These are phyloP conservation scores for Brachyalestes nurse DNA, from an alignment of 2,797 vertebrate genomes.

Conservation along the genomic window DNA sequence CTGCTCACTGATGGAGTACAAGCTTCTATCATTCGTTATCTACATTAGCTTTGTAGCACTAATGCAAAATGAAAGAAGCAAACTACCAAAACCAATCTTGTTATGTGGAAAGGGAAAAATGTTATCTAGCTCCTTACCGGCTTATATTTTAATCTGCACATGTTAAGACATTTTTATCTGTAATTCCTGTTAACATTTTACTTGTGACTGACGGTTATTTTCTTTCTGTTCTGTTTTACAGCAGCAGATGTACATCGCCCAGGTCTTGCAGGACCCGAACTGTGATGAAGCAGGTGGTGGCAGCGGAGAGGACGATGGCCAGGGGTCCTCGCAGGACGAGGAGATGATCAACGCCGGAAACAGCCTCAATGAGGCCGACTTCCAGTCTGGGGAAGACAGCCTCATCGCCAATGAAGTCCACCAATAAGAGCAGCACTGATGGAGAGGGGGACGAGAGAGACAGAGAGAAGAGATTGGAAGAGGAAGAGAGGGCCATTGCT, in stretches of 20 bases:
- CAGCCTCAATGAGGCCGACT: conserved; percentile 93
- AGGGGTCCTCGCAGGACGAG: conserved; percentile 89
- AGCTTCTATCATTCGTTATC: no score
- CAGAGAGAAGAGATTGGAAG: conserved; percentile 5
- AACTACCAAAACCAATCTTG: no score
- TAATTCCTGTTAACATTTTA: no score
- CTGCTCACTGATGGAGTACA: background rate
- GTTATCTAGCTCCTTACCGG: no score
- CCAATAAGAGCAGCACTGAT: conserved; percentile 78
- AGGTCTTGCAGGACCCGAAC: conserved; percentile 93
- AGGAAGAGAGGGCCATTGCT: conserved; percentile 1
- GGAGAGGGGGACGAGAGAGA: conserved; percentile 48
- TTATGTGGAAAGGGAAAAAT: no score
- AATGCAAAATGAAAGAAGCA: no score
- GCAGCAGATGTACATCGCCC: conserved; percentile 94
- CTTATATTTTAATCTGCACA: no score
- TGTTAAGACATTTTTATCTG: no score
- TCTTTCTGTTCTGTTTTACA: background rate
- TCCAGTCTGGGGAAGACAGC: conserved; percentile 98
- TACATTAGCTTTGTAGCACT: background rate
- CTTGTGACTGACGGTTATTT: no score
- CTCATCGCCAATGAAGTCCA: conserved; percentile 98
- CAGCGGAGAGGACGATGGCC: conserved; percentile 82
- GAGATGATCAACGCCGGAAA: conserved; percentile 86
- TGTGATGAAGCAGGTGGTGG: conserved; percentile 82